Conservation (phyloP, 2,888 invertebrate species). For the Embidobia sp. region DNA sequence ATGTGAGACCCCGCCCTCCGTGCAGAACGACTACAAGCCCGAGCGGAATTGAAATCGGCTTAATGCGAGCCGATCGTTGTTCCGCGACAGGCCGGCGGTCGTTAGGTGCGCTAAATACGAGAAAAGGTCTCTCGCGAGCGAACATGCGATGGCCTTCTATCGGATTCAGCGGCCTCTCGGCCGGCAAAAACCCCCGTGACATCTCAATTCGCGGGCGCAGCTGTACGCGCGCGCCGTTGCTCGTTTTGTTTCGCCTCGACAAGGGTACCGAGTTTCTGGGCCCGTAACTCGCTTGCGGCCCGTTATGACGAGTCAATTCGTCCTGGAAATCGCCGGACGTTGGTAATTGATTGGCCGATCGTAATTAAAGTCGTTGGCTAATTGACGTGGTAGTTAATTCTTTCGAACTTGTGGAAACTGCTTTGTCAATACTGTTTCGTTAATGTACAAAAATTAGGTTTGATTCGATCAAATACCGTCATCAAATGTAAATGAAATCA, state of each 20-base stretch:
- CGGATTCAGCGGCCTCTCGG: conserved; percentile 52
- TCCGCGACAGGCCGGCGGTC: conserved; percentile 29
- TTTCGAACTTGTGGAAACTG: too few relatives aligned
- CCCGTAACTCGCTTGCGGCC: too few relatives aligned
- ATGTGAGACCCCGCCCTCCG: conserved; percentile 21
- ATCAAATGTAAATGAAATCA: too few relatives aligned
- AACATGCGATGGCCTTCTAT: conserved; percentile 57
- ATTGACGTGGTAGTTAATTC: too few relatives aligned
- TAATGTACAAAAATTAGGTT: too few relatives aligned
- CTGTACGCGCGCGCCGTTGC: conserved; percentile 30
- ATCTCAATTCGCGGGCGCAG: conserved; percentile 60
- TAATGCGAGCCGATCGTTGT: conserved; percentile 41
- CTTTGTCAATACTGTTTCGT: too few relatives aligned
- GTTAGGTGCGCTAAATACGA: conserved; percentile 65
- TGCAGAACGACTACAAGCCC: conserved; percentile 4
- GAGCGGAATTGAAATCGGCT: conserved; percentile 41
- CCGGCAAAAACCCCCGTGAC: conserved; percentile 62
- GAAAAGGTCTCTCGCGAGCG: conserved; percentile 46
- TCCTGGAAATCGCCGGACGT: too few relatives aligned
- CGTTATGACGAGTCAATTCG: too few relatives aligned
- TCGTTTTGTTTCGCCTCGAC: conserved; percentile 36
- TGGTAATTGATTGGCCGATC: too few relatives aligned
- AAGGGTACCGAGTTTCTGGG: too few relatives aligned
- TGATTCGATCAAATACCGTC: too few relatives aligned
- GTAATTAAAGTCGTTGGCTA: too few relatives aligned